Percentiles rank a stretch among this genome's conserved stretches.
These are phyloP conservation scores for Esox niger DNA, from an alignment of 2,113 vertebrate genomes.

Conservation along the genomic window DNA sequence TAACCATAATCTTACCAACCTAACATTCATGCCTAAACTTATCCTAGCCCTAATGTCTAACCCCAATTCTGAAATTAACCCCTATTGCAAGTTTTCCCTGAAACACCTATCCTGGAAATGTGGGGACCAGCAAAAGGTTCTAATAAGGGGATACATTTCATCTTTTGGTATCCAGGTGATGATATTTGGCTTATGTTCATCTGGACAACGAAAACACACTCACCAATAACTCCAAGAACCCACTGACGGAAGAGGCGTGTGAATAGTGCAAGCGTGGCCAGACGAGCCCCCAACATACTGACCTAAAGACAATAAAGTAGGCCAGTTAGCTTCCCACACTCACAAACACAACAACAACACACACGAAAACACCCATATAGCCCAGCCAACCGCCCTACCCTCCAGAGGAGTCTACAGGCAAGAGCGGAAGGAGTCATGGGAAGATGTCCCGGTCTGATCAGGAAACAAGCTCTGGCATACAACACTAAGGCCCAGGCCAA, in stretches of 20 bases:
- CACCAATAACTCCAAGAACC: slow-evolving; percentile 78
- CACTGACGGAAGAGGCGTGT: slow-evolving; percentile 76
- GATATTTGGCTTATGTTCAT: too few species aligned
- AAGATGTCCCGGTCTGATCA: slow-evolving; percentile 73
- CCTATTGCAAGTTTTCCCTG: too few species aligned
- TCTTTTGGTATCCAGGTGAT: too few species aligned
- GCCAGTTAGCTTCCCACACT: background rate
- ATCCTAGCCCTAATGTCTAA: too few species aligned
- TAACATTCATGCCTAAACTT: too few species aligned
- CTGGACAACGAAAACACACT: too few species aligned
- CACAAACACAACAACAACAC: background rate
- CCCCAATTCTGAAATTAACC: too few species aligned
- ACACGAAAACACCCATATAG: background rate
- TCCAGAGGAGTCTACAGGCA: slow-evolving; percentile 84
- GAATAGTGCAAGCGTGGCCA: slow-evolving; percentile 79
- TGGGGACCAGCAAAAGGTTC: too few species aligned
- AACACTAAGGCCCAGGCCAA: slow-evolving; percentile 82
- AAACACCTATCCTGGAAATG: too few species aligned
- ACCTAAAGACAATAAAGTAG: slow-evolving; percentile 36
- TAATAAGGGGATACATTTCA: too few species aligned
- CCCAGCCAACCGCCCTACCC: slow-evolving; percentile 47
- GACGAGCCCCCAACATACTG: slow-evolving; percentile 79
- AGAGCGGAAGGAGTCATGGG: slow-evolving; percentile 67
- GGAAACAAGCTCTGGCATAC: slow-evolving; percentile 65
- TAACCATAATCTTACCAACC: too few species aligned